Conservation (phyloP, 64 coral and sea anemone species). For the Porites lutea region DNA sequence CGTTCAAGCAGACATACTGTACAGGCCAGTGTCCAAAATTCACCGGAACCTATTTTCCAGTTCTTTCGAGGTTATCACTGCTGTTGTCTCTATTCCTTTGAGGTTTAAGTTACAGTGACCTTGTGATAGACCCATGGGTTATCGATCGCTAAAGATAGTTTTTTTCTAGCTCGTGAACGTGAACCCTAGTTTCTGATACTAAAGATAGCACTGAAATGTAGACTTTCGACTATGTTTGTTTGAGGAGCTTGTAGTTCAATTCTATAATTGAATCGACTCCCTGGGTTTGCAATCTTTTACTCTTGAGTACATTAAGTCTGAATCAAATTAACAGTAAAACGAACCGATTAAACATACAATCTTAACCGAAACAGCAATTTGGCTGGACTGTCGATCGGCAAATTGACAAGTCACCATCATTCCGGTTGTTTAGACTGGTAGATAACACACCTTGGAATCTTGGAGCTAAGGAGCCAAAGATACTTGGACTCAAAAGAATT, state of each 20-base stretch:
- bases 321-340: no score
- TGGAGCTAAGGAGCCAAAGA: neutral
- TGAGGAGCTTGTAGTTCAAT: no score
- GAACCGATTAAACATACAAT: no score
- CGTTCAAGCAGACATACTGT: neutral
- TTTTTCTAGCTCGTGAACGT: neutral
- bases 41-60: neutral
- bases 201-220: neutral
- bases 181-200: neutral
- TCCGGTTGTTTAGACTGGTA: neutral
- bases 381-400: neutral
- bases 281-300: neutral
- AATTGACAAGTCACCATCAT: neutral
- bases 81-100: neutral
- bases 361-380: no score
- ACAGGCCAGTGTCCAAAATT: neutral
- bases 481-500: slow-evolving; percentile 9
- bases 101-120: slow-evolving; percentile 13
- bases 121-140: slow-evolving; percentile 11
- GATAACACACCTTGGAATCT: slow-evolving; percentile 26
- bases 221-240: neutral
- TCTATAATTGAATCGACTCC: neutral
- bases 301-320: no score
- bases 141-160: slow-evolving; percentile 31
- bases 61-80: slow-evolving; percentile 20